These are phyloP conservation scores for Tringa solitaria DNA, from an alignment of 2,113 vertebrate genomes.

Conservation along the genomic window DNA sequence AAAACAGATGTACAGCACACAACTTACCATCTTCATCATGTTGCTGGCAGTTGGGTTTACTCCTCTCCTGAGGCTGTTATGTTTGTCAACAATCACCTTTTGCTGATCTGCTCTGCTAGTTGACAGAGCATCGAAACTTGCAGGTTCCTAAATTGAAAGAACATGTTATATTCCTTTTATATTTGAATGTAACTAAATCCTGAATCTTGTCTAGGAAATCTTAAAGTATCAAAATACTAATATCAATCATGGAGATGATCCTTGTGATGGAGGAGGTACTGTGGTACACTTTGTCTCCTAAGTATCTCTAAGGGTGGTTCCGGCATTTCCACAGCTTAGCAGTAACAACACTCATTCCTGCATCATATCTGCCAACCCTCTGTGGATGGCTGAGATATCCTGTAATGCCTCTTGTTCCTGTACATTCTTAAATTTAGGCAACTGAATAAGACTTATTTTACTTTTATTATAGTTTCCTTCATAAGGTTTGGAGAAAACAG, in stretches of 20 bases:
- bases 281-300: background rate
- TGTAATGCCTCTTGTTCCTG: background rate
- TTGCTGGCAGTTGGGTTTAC: conserved; percentile 64
- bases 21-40: conserved; percentile 72
- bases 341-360: background rate
- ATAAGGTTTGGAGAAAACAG: background rate
- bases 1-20: background rate
- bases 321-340: background rate
- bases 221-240: background rate
- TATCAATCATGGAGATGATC: background rate
- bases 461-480: background rate
- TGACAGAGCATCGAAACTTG: background rate
- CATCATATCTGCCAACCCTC: rapidly evolving
- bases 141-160: background rate
- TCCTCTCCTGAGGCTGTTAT: conserved; percentile 56
- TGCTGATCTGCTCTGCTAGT: background rate
- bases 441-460: background rate
- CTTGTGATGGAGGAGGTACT: background rate
- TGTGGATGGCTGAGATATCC: background rate
- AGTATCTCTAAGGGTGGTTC: background rate
- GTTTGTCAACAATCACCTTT: conserved; percentile 49
- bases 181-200: background rate
- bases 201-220: background rate
- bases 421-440: background rate
- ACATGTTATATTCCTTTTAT: background rate